Base-by-base conservation (phyloP, 2,797 vertebrate species). In the Dipus sagitta region DNA sequence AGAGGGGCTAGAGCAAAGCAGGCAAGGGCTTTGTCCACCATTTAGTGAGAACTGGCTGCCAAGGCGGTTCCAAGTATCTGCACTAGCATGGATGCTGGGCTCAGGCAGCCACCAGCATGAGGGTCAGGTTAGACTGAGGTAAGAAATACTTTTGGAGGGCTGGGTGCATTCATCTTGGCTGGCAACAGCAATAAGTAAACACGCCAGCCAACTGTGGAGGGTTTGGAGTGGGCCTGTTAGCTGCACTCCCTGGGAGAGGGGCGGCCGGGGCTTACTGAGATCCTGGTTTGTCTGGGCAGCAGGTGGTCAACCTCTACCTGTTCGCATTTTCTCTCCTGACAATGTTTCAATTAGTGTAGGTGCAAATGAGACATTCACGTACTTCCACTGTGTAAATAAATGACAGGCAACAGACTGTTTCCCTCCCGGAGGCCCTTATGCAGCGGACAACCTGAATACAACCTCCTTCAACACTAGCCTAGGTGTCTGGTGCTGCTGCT, bases 121-220 rank as follows among this genome's bases (percentile, higher is more conserved):
- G 86, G 72, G 88, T 92, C 87, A 80, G 83, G 95, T 81, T 92
- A 96, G 89, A 93, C 9, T 97, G 95, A 97, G 97, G 96, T 97
- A 94, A 95, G 70, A 97, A 92, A 65, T 71, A 34, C 75, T 91
- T 86, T 94, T 77, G 85, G 93, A 95, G 94, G 95, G 91, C 86
- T 79, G 71, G 86, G 71, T 93, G 90, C 77, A 78, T 92, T 89
- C 88, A 70, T 28, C 70, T 88, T 94, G 95, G 87, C 80, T 88
- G 91, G 88, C 86, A 85, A 95, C 24, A 92, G 91, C 75, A 87
- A 74, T 81, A 96, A 89, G 96, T 96, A 96, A 96, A 97, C 96
- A 96, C 47, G 38, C 96, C 93, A 96, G 96, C 96, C 96, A 89
- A 80, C 60, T 47, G 65, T 67, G 26, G 75, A 90, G 91, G 85